A percentile compares a stretch with the other conserved stretches of the same genome.
phyloP scores from a whole-genome alignment of 2,888 invertebrate genomes.

The Drosophila suboccidentalis region DNA sequence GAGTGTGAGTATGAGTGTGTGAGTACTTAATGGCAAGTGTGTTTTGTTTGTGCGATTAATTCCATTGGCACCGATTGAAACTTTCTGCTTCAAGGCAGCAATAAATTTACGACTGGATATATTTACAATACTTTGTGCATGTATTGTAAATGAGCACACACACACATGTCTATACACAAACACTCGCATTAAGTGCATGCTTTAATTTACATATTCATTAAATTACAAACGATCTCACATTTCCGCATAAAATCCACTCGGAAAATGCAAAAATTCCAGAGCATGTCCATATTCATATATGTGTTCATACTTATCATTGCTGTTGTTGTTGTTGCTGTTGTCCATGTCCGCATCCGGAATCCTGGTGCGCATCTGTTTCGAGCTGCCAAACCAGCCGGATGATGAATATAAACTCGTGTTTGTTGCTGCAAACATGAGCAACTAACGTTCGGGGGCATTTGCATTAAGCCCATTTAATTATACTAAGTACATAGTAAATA shows the following conservation, averaged over 20 bases:
- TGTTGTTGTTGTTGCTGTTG: slow-evolving; percentile 1
- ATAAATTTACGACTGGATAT: slow-evolving; percentile 71
- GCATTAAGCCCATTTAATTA: slow-evolving; percentile 80
- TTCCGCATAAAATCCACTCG: slow-evolving; percentile 59
- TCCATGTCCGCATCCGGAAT: slow-evolving; percentile 18
- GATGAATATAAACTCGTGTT: slow-evolving; percentile 71
- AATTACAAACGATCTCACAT: slow-evolving; percentile 71
- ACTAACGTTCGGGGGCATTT: slow-evolving; percentile 56
- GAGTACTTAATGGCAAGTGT: slow-evolving; percentile 60
- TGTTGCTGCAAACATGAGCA: slow-evolving; percentile 23
- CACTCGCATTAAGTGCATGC: slow-evolving; percentile 70
- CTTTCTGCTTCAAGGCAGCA: slow-evolving; percentile 76
- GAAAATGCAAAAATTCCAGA: slow-evolving; percentile 39
- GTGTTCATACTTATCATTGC: slow-evolving; percentile 27
- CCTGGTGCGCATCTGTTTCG: slow-evolving; percentile 52
- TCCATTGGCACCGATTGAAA: slow-evolving; percentile 81
- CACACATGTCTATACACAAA: slow-evolving; percentile 9
- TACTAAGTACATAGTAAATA: slow-evolving; percentile 82
- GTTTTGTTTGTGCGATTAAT: slow-evolving; percentile 71
- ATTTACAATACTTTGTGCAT: slow-evolving; percentile 33
- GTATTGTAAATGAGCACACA: slow-evolving; percentile 39
- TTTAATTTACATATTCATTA: slow-evolving; percentile 80
- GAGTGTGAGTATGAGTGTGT: slow-evolving; percentile 25
- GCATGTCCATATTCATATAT: slow-evolving; percentile 24
- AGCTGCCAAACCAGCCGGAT: slow-evolving; percentile 26